Evolutionary conservation across 2,113 vertebrate species (phyloP), one percentile per base, ranked within the genome.

Genomic region (Tragelaphus strepsiceros): DNA sequence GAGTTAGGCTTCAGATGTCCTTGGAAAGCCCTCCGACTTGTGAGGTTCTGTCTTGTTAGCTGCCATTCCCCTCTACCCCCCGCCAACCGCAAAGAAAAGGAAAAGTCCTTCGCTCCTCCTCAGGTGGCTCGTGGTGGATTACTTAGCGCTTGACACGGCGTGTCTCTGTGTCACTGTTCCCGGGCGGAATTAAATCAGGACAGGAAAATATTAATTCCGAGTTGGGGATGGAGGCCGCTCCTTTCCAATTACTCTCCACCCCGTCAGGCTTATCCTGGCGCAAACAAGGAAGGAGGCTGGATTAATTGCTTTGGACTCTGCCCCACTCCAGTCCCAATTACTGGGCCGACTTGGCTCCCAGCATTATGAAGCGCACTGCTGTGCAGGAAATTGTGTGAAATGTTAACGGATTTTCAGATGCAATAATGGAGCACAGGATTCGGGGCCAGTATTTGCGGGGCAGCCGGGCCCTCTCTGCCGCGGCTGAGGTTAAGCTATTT

Each of bases 271-370:
- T 99, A 99, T 99, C 99, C 99, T 99, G 99, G 99, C 99, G 98
- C 99, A 99, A 99, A 99, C 99, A 99, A 99, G 99, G 99, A 99
- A 99, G 99, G 99, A 99, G 99, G 99, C 99, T 99, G 99, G 99
- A 99, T 99, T 99, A 99, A 99, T 99, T 99, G 99, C 99, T 99
- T 99, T 99, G 99, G 99, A 99, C 99, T 99, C 99, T 99, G 99
- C 99, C 99, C 99, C 99, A 99, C 99, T 99, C 99, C 99, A 99
- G 99, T 99, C 99, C 99, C 99, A 99, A 99, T 99, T 99, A 99
- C 99, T 99, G 99, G 99, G 99, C 99, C 99, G 99, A 99, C 99
- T 99, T 99, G 99, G 99, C 99, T 99, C 99, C 99, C 99, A 99
- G 99, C 98, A 98, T 99, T 99, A 99, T 99, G 99, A 99, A 99